These are phyloP conservation scores for Limulus polyphemus DNA, from an alignment of 2,888 invertebrate species.

Conservation along the genomic window DNA sequence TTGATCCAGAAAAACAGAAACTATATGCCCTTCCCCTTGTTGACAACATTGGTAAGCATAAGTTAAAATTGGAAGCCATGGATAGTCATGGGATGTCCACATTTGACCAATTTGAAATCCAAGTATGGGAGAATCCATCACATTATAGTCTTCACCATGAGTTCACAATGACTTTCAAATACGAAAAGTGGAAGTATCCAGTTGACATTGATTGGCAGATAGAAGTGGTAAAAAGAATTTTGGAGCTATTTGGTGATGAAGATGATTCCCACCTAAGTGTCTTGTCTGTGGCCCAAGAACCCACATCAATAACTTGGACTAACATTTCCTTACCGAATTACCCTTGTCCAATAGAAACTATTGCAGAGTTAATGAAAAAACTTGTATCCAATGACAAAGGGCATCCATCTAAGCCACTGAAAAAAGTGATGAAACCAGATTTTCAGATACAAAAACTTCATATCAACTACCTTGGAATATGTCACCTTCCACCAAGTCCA, in stretches of 20 bases:
- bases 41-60: conserved; percentile 40
- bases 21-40: conserved; percentile 75
- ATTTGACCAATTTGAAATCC: conserved; percentile 54
- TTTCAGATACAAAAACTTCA: conserved; percentile 51
- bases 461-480: conserved; percentile 45
- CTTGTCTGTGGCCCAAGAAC: conserved; percentile 41
- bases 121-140: conserved; percentile 67
- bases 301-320: conserved; percentile 33
- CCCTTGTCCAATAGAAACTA: conserved; percentile 46
- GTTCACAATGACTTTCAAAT: conserved; percentile 52
- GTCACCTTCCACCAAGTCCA: conserved; percentile 14
- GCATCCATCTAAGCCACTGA: conserved; percentile 48
- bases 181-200: conserved; percentile 31
- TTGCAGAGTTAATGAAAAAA: conserved; percentile 37
- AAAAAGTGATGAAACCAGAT: conserved; percentile 51
- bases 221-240: conserved; percentile 44
- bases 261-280: conserved; percentile 35
- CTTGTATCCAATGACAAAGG: conserved; percentile 36
- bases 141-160: conserved; percentile 68
- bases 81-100: conserved; percentile 62
- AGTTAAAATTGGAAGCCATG: conserved; percentile 61
- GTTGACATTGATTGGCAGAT: conserved; percentile 24
- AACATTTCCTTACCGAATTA: conserved; percentile 34
- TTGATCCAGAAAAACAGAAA: conserved; percentile 59
- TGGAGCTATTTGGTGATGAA: conserved; percentile 60